Conservation (phyloP, 2,888 invertebrate genomes). For the Dioctria rufipes region DNA sequence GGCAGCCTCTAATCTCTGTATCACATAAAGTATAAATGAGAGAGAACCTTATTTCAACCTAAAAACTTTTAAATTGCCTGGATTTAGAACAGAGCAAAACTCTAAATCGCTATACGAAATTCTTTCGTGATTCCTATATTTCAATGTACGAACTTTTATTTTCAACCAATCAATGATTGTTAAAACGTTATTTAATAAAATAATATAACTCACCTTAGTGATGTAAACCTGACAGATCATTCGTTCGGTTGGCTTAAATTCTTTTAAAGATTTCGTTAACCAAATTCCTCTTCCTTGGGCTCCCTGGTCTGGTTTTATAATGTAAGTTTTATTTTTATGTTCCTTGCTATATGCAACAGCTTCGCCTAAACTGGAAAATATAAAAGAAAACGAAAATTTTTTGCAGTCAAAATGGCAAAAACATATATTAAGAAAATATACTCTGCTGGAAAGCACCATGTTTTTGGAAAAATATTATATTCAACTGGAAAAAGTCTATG, state of each 20-base stretch:
- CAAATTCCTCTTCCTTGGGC: constrained; percentile 93
- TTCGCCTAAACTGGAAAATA: constrained; percentile 75
- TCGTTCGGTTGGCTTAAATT: constrained; percentile 84
- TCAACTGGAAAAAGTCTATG: constrained; percentile 89
- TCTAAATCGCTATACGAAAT: too few species aligned
- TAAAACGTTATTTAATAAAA: background rate
- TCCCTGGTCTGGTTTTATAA: constrained; percentile 92
- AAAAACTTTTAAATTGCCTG: too few species aligned
- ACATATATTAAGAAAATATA: constrained; percentile 65
- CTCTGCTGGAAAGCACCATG: constrained; percentile 95
- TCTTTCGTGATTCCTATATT: too few species aligned
- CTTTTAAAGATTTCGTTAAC: constrained; percentile 86
- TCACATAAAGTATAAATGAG: too few species aligned
- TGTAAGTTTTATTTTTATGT: constrained; percentile 83
- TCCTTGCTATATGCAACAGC: constrained; percentile 76
- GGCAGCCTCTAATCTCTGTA: too few species aligned
- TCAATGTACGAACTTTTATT: too few species aligned
- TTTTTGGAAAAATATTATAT: constrained; percentile 93
- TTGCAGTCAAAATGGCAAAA: background rate
- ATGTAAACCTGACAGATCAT: constrained; percentile 90
- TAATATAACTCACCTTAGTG: constrained; percentile 72
- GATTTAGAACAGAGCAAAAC: too few species aligned
- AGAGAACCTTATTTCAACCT: too few species aligned
- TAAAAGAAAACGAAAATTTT: background rate
- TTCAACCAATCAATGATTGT: background rate